Evolutionary conservation across 1,140 invertebrate genomes (phyloP).

Genomic region (Cecropterus lyciades): DNA sequence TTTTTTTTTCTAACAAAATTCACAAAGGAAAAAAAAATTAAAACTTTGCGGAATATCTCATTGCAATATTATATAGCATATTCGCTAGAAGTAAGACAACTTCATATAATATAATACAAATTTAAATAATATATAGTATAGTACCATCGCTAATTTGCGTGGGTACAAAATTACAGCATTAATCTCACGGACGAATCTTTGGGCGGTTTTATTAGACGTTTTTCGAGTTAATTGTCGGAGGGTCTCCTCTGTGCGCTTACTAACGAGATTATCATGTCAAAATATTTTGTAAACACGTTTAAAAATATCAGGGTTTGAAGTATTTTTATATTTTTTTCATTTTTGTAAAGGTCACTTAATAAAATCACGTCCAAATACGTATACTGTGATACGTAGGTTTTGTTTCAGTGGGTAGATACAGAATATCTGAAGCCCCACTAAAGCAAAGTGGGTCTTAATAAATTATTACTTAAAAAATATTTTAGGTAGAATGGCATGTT

Average conservation of each 20-base stretch:
- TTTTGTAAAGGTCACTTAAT: no score
- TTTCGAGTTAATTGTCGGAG: slow-evolving; percentile 12
- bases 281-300: slow-evolving; percentile 1
- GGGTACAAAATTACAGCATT: slow-evolving; percentile 29
- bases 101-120: slow-evolving; percentile 6
- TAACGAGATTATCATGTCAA: slow-evolving; percentile 11
- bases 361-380: no score
- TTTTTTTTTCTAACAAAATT: no score
- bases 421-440: no score
- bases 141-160: slow-evolving; percentile 38
- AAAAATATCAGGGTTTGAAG: background rate
- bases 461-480: no score
- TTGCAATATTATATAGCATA: no score
- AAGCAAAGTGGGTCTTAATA: no score
- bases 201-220: slow-evolving; percentile 19
- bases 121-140: slow-evolving; percentile 1
- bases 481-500: no score
- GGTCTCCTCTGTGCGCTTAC: background rate
- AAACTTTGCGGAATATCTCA: no score
- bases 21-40: no score
- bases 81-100: background rate
- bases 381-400: no score
- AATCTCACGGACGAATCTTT: slow-evolving; percentile 19
- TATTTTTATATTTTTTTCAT: background rate
- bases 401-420: no score